Base-by-base conservation (phyloP, 30 jellyfish, hydroid and myxozoan species). In the Aurelia sp. region DNA sequence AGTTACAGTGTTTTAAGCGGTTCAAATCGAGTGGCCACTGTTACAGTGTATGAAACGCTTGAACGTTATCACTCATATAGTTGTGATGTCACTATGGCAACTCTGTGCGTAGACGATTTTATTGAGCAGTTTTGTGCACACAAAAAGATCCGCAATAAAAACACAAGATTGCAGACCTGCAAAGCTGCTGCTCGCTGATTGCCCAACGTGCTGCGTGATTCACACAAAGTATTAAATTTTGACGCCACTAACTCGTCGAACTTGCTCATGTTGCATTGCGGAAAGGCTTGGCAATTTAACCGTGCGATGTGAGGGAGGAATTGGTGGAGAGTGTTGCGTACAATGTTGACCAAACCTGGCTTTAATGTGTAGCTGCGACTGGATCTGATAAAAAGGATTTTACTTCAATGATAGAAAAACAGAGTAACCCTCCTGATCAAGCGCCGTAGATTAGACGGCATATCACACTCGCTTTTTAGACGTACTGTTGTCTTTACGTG, bases 31-130 rank as follows among this genome's bases (percentile, higher is more conserved):
- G 55, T 44, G 15, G 55, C 3, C 13, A 9, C 55, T 44, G 55
- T 44, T 44, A 3, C 15, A 44, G 55, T 44, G 55, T 44, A 16
- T 44, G 55, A 44, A 13, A 8, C 15, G 15, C 7, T 44, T 72
- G 53, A 3, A 41, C 62, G 0, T 11, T 17, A 8, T 64, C 38
- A 74, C 86, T 38, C 84, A 51, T 18, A 35, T 33, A 31, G 84
- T 47, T 30, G 31, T 31, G 30, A 9, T 22, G 73, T 47, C 31
- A 22, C 89, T 63, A 79, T 79, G 80, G 80, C 89, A 79, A 79
- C 89, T 15, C 35, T 53, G 63, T 63, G 70, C 65, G 41, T 57
- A 79, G 89, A 70, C 89, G 31, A 79, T 79, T 63, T 77, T 74
- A 31, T 44, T 27, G 73, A n/a, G 13, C 82, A 67, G 86, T 47